Evolutionary conservation across 1,140 invertebrate species (phyloP), one percentile per base, ranked within the genome.

Genomic region (Bombus haemorrhoidalis): DNA sequence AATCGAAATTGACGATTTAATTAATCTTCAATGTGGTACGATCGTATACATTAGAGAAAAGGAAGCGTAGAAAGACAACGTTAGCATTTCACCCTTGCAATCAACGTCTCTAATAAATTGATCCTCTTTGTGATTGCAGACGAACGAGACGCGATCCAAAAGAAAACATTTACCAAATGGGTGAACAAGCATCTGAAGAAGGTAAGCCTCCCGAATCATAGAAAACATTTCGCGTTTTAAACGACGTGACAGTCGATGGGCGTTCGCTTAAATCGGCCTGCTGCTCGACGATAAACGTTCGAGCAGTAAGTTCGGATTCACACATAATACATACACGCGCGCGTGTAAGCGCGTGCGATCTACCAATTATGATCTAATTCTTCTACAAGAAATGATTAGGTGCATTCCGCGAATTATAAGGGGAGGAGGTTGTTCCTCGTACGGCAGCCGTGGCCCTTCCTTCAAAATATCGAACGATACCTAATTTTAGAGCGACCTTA

Each of bases 91-190:
- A 43, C 25, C 34, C 1, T 47, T 13, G 32, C n/a, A 28, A n/a
- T 57, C 37, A 8, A 39, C 3, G 43, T 25, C 10, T 22, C n/a
- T 84, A 84, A 84, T 66, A 4, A 47, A 79, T 8, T n/a, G 53
- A 37, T 78, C 25, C 91, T 94, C 93, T 93, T 94, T 95, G 91
- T 94, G 92, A 92, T 98, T 98, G 78, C 97, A 99, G 99, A 99
- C 96, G 99, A 99, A 96, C 97, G 99, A 95, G 99, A 99, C 96
- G 98, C 98, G 91, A 99, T 99, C 94, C 99, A 99, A 96, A 99
- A 99, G 97, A 99, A 99, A 96, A 99, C 99, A 90, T 99, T 99
- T 96, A 99, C 99, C 91, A 99, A 99, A 98, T 99, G 99, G 99
- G 98, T 99, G 96, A 99, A 99, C 97, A 99, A 99, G 97, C 99